Base-by-base conservation (phyloP, 2,888 invertebrate genomes). In the Chloroclystis v-ata region DNA sequence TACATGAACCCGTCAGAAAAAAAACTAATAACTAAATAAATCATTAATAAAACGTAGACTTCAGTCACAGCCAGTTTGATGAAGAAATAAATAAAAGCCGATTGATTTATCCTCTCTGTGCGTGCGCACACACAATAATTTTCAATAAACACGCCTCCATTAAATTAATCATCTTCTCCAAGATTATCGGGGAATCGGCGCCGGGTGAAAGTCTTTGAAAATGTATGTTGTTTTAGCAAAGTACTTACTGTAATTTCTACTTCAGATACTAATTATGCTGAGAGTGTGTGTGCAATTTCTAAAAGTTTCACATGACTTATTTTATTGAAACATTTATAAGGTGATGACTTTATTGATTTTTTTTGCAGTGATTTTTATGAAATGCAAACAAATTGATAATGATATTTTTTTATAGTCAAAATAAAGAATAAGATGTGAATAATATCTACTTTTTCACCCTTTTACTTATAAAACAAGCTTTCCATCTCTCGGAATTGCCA, bases 121-220 rank as follows among this genome's bases (percentile, higher is more conserved):
- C 65, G 69, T 61, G 50, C 40, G 49, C 57, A 61, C 62, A 63
- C 52, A 62, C 58, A 63, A 66, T 70, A 63, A 71, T 73, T 71
- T 69, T 67, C 66, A 71, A 69, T 69, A 64, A 65, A 60, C 65
- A 65, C 67, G 63, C 66, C 62, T 65, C 54, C 45, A 69, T 66
- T 64, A 59, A 61, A 68, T 65, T 64, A 69, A 64, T 69, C 67
- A 69, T 61, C 61, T 59, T 59, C 52, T 32, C 39, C 10, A 33
- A 66, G 63, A 70, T 66, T 69, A 70, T 71, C 45, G 52, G 62
- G 61, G 60, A 64, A 67, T 72, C 66, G 54, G 57, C 63, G 65
- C 65, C 67, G 49, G 43, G 59, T 29, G 60, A 63, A 69, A 69
- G 65, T 62, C 46, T 43, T 8, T 12, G 32, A 32, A 33, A 11